A percentile compares a stretch with the other conserved stretches of the same genome.
phyloP scores from a whole-genome alignment of 1,140 invertebrate species.

The Eumeta japonica region DNA sequence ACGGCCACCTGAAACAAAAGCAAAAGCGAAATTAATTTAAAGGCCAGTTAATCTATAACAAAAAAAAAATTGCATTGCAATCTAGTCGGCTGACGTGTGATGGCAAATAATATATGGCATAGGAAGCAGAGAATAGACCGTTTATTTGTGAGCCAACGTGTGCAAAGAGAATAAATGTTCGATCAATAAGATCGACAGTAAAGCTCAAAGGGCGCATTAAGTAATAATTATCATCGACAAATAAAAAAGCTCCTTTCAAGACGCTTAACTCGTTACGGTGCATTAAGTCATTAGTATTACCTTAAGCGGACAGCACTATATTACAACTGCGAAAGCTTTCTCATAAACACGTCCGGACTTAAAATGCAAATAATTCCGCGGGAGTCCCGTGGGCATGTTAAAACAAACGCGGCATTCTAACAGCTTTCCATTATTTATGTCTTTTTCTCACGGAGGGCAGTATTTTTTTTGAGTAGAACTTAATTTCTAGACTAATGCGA shows the following conservation, averaged over 20 bases:
- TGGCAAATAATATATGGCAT: no score
- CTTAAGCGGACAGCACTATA: not conserved
- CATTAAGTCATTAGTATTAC: no score
- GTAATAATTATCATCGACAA: no score
- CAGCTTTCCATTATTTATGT: slow-evolving; percentile 40
- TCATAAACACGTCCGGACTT: slow-evolving; percentile 32
- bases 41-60: slow-evolving; percentile 38
- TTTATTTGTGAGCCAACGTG: no score
- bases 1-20: slow-evolving; percentile 59
- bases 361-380: slow-evolving; percentile 38
- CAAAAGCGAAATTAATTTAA: slow-evolving; percentile 59
- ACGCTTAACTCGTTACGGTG: no score
- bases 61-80: slow-evolving; percentile 22
- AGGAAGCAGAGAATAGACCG: no score
- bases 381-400: slow-evolving; percentile 36
- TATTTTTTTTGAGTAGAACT: slow-evolving; percentile 38
- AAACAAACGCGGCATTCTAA: slow-evolving; percentile 37
- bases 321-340: slow-evolving; percentile 19
- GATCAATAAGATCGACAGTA: no score
- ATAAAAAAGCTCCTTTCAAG: no score
- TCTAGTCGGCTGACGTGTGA: no score
- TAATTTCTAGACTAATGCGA: slow-evolving; percentile 52
- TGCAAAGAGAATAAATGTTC: no score
- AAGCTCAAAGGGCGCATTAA: no score
- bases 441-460: slow-evolving; percentile 31